A percentile compares a stretch with the other conserved stretches of the same genome.
These are phyloP conservation scores for Eulacestoma nigropectus DNA, from an alignment of 2,113 vertebrate species.

Conservation along the genomic window DNA sequence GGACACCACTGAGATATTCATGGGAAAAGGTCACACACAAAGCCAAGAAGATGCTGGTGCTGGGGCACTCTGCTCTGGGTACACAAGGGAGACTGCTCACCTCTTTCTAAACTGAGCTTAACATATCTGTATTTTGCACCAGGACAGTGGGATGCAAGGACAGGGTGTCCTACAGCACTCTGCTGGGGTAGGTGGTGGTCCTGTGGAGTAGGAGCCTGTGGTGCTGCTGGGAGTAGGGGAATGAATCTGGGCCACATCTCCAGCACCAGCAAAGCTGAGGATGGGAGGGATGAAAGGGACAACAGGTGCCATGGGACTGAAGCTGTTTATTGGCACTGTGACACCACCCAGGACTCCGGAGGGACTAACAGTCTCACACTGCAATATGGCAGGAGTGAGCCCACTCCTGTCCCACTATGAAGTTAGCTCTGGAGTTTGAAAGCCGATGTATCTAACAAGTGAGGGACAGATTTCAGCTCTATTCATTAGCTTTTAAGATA, in stretches of 20 bases:
- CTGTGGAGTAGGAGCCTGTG: background rate
- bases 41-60: background rate
- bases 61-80: background rate
- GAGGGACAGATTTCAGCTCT: background rate
- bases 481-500: background rate
- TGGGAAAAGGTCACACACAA: conserved; percentile 11
- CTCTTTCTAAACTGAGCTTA: background rate
- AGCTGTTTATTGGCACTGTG: background rate
- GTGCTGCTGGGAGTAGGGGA: background rate
- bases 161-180: too few relatives aligned
- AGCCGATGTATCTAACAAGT: background rate
- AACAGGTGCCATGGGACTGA: background rate
- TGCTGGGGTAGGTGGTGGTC: background rate
- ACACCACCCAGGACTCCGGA: background rate
- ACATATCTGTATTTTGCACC: background rate
- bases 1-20: conserved; percentile 23
- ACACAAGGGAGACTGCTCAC: background rate
- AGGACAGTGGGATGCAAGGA: background rate
- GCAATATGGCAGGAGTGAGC: background rate
- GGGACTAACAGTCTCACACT: background rate
- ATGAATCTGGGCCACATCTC: background rate
- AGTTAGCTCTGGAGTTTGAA: background rate
- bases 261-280: background rate
- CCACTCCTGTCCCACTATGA: background rate
- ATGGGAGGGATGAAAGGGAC: background rate